Evolutionary conservation across 64 coral and sea anemone species (phyloP).

Genomic region (Trachythela sp.): DNA sequence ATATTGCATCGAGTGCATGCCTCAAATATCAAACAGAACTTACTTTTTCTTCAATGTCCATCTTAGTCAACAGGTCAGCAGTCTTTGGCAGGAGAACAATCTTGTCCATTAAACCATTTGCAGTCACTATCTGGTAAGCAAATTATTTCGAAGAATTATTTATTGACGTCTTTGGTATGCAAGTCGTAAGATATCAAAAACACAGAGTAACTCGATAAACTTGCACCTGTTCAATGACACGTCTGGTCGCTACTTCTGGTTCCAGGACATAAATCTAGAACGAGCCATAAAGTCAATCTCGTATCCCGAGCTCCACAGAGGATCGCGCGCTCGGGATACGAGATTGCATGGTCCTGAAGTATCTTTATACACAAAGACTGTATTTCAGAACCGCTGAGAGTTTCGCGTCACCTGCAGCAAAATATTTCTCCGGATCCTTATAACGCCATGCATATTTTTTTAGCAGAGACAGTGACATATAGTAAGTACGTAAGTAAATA

Average conservation of each 20-base stretch:
- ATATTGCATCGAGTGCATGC: too few species aligned
- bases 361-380: too few species aligned
- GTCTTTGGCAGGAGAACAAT: not conserved
- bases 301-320: too few species aligned
- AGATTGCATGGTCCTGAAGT: too few species aligned
- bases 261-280: not conserved
- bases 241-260: not conserved
- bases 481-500: too few species aligned
- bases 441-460: too few species aligned
- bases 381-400: too few species aligned
- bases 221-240: constrained; percentile 8
- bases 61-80: not conserved
- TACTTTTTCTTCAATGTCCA: not conserved
- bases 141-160: not conserved
- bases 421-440: too few species aligned
- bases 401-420: too few species aligned
- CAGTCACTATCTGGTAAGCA: not conserved
- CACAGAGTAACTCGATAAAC: not conserved
- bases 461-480: too few species aligned
- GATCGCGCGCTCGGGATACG: too few species aligned
- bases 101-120: not conserved
- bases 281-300: not conserved
- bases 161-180: not conserved
- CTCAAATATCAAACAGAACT: too few species aligned
- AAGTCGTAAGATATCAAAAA: not conserved